These are phyloP conservation scores for Theodoxus fluviatilis DNA, from an alignment of 2,888 invertebrate genomes.

Conservation along the genomic window DNA sequence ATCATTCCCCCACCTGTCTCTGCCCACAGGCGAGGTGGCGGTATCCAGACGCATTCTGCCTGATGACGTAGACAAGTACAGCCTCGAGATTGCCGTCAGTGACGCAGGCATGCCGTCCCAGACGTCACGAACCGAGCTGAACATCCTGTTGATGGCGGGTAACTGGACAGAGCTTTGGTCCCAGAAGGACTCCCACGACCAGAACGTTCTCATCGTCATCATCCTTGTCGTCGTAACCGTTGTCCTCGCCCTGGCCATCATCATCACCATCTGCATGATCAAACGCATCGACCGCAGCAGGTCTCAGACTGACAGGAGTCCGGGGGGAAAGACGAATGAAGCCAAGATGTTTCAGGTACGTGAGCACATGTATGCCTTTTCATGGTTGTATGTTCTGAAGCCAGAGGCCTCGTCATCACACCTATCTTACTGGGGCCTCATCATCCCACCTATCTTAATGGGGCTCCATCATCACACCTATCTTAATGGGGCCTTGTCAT, in stretches of 20 bases:
- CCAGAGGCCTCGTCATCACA: too few relatives aligned
- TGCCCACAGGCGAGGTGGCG: constrained; percentile 64
- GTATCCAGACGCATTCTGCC: constrained; percentile 44
- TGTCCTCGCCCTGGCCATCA: constrained; percentile 46
- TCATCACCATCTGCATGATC: constrained; percentile 48
- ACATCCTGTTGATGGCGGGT: constrained; percentile 22
- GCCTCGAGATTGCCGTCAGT: constrained; percentile 45
- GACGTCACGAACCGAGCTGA: constrained; percentile 39
- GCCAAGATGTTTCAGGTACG: constrained; percentile 27
- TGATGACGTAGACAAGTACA: constrained; percentile 42
- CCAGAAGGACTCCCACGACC: too few relatives aligned
- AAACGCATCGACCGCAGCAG: too few relatives aligned
- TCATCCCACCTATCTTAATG: too few relatives aligned
- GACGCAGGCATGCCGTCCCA: constrained; percentile 47
- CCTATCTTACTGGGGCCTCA: too few relatives aligned
- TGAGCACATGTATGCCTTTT: neutral
- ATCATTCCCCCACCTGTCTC: too few relatives aligned
- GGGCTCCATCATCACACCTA: too few relatives aligned
- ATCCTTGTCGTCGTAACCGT: constrained; percentile 48
- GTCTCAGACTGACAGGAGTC: too few relatives aligned
- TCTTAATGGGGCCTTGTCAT: too few relatives aligned
- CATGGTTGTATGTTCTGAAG: too few relatives aligned
- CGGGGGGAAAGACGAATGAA: constrained; percentile 27
- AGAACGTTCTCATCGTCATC: constrained; percentile 47
- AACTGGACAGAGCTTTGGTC: too few relatives aligned